phyloP scores from a whole-genome alignment of 2,888 invertebrate genomes.

The Glaucopsyche alexis region DNA sequence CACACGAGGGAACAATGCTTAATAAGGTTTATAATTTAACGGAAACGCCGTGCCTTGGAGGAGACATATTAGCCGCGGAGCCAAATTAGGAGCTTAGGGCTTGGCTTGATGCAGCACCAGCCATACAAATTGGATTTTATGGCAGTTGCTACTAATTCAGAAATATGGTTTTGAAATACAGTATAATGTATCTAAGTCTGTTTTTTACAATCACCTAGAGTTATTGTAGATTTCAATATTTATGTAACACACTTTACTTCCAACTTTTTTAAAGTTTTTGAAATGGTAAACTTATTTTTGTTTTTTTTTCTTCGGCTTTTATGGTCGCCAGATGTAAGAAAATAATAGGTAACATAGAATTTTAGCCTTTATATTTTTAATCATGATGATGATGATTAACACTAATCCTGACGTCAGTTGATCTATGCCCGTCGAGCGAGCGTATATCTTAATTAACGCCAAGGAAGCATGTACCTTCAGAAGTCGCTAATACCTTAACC shows the following conservation, averaged over 20 bases:
- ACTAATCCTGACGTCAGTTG: neutral
- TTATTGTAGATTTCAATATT: neutral
- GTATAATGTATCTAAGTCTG: neutral
- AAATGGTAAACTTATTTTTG: no score
- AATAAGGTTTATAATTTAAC: conserved; percentile 76
- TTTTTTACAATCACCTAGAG: no score
- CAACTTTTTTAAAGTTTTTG: no score
- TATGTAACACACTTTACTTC: no score
- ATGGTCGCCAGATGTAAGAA: no score
- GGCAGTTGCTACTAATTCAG: neutral
- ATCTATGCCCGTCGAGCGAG: no score
- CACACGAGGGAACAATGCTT: conserved; percentile 70
- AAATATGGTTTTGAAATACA: neutral
- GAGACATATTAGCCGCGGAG: conserved; percentile 58
- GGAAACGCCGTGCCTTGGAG: conserved; percentile 52
- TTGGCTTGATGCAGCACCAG: conserved; percentile 20
- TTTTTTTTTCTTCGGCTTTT: no score
- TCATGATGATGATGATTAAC: neutral
- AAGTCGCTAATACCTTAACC: conserved; percentile 22
- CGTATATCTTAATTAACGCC: conserved; percentile 10
- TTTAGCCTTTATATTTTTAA: neutral
- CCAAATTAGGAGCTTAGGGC: conserved; percentile 31
- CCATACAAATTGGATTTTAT: conserved; percentile 7
- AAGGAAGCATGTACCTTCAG: conserved; percentile 1
- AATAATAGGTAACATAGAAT: neutral